A percentile compares a stretch with the other conserved stretches of the same genome.
phyloP scores from a whole-genome alignment of 2,888 invertebrate species.

The Ariolimax columbianus region DNA sequence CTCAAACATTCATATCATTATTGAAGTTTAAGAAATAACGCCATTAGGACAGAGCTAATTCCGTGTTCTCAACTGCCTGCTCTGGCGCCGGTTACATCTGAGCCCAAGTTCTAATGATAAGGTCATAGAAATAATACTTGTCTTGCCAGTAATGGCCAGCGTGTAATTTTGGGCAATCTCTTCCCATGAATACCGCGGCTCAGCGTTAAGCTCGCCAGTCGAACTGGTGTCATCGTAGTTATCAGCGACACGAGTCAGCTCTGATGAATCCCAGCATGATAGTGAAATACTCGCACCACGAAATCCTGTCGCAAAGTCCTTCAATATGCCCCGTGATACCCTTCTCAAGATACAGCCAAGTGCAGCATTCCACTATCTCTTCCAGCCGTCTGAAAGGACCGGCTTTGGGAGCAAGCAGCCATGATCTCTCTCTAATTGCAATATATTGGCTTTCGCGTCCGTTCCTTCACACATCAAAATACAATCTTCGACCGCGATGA shows the following conservation, averaged over 20 bases:
- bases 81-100: conserved; percentile 29
- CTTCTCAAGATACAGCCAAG: conserved; percentile 32
- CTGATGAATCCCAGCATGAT: conserved; percentile 46
- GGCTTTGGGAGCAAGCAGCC: neutral
- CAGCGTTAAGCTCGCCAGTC: conserved; percentile 37
- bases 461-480: conserved; percentile 28
- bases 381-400: conserved; percentile 13
- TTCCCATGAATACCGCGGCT: conserved; percentile 36
- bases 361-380: conserved; percentile 42
- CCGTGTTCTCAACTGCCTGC: conserved; percentile 3
- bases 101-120: conserved; percentile 42
- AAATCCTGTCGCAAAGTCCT: conserved; percentile 33
- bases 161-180: conserved; percentile 39
- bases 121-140: conserved; percentile 45
- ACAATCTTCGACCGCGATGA: conserved; percentile 42
- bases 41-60: conserved; percentile 44
- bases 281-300: conserved; percentile 36
- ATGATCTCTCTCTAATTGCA: conserved; percentile 47
- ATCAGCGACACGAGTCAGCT: conserved; percentile 21
- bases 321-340: conserved; percentile 40
- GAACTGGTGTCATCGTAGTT: conserved; percentile 47
- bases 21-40: conserved; percentile 42
- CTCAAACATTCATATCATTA: conserved; percentile 34
- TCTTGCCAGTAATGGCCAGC: conserved; percentile 44
- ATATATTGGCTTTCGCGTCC: conserved; percentile 36